These are phyloP conservation scores for Halocaridina rubra DNA, from an alignment of 2,888 invertebrate genomes.

Conservation along the genomic window DNA sequence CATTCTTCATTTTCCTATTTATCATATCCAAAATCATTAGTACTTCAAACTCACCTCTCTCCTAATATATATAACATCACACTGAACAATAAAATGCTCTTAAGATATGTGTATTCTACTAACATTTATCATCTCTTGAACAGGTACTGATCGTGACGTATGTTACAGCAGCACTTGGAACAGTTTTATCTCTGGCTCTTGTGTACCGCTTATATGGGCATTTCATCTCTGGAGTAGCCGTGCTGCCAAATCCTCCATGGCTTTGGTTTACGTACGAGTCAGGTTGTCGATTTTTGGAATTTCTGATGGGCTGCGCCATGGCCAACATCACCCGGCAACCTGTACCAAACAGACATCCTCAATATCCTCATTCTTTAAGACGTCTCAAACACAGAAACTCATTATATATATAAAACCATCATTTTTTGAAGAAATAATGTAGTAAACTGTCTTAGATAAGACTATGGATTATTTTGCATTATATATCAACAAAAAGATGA, in stretches of 20 bases:
- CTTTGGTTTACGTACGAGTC: conserved; percentile 74
- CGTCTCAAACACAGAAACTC: conserved; percentile 58
- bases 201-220: conserved; percentile 72
- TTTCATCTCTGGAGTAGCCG: conserved; percentile 66
- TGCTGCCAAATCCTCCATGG: conserved; percentile 69
- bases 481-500: no score
- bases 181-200: conserved; percentile 72
- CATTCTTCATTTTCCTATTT: no score
- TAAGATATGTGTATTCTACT: no score
- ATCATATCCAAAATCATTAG: no score
- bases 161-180: conserved; percentile 71
- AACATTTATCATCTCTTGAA: no score
- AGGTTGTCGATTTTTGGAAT: conserved; percentile 70
- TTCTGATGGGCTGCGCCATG: conserved; percentile 71
- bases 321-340: conserved; percentile 73
- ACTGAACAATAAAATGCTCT: no score
- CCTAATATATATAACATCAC: no score
- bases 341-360: conserved; percentile 65
- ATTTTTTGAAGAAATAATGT: no score
- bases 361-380: conserved; percentile 55
- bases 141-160: conserved; percentile 72
- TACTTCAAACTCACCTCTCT: no score
- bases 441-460: no score
- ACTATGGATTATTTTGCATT: no score
- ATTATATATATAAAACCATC: no score